Evolutionary conservation across 2,113 vertebrate species (phyloP), one percentile per base, ranked within the genome.

Genomic region (Ameiurus melas): DNA sequence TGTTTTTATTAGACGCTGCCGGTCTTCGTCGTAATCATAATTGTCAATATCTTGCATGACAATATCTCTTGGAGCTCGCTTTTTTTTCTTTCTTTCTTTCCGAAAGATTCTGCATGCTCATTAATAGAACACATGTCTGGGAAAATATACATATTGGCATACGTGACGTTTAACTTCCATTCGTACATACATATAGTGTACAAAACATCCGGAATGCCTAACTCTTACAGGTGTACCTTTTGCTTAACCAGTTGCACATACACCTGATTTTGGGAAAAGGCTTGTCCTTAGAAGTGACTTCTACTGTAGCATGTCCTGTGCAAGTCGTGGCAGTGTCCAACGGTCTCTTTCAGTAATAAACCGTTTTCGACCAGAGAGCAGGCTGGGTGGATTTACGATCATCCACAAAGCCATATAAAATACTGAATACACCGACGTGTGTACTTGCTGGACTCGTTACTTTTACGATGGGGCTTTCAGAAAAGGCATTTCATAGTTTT

Each of bases 1-100:
- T 83, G 60, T 85, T 87, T 81, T 87, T 87, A 87, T 87, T 87
- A 87, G 86, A 87, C 55, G 12, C 66, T 39, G 30, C 53, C 9
- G 7, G 55, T 75, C 86, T 14, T 87, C 86, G 39, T 87, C 68
- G 51, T 57, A 47, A 87, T 75, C 25, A 39, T 47, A 55, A 58
- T 39, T 22, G 27, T 36, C 60, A 80, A n/a, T 17, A 86, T 55
- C 60, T 39, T 58, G 33, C 36, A 71, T n/a, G 78, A 36, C 33
- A 43, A 39, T 19, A 27, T 70, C 78, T 58, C 33, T 68, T 51
- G 19, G 73, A 51, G 85, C 36, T 22, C 16, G 8, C 75, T n/a
- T 87, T 36, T 57, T 7, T 43, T 87, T n/a, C n/a, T n/a, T n/a
- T n/a, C n/a, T n/a, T n/a, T n/a, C n/a, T n/a, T n/a, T 36, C 43